Base-by-base conservation (phyloP, 2,113 vertebrate species). In the Thryonomys swinderianus region DNA sequence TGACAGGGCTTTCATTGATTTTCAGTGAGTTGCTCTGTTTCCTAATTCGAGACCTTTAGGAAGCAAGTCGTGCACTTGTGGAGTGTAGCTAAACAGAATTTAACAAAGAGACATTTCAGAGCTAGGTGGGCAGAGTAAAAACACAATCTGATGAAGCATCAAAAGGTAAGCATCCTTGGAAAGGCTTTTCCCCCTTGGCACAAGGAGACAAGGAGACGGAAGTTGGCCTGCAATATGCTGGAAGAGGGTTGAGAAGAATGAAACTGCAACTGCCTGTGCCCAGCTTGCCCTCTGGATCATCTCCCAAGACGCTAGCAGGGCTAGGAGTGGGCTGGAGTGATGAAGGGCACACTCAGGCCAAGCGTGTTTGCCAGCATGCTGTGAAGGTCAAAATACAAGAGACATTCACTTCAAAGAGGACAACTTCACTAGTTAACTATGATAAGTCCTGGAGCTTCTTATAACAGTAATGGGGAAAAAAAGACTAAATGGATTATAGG, bases 281-380 rank as follows among this genome's bases (percentile, higher is more conserved):
- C 37, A 5, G n/a, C 14, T 32, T 1, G n/a, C n/a, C 45, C 62
- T n/a, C 13, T 7, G 17, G 34, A 59, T 27, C 27, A 48, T 20
- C 37, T 11, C 62, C 59, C 10, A 2, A 45, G 74, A 32, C 11
- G 14, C 14, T 27, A 0, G 0, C 7, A 45, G 20, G 9, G 8
- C 37, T 21, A 25, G 27, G 21, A 17, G 23, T 1, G 40, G 69
- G 1, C 0, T 7, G 37, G 59, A 32, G 17, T 80, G 3, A 1
- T 23, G 16, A 32, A 27, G 37, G 37, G 21, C 78, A 40, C 7
- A 34, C n/a, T 51, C 34, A 18, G 20, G 4, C 76, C 14, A 34
- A 30, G 10, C 10, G 30, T 79, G 48, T 34, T 10, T 79, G 76
- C 51, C 9, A 37, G 51, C 18, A 20, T 23, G 11, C 23, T 2